Evolutionary conservation across 2,888 invertebrate species (phyloP), one percentile per base, ranked within the genome.

Genomic region (Graphium colonna): DNA sequence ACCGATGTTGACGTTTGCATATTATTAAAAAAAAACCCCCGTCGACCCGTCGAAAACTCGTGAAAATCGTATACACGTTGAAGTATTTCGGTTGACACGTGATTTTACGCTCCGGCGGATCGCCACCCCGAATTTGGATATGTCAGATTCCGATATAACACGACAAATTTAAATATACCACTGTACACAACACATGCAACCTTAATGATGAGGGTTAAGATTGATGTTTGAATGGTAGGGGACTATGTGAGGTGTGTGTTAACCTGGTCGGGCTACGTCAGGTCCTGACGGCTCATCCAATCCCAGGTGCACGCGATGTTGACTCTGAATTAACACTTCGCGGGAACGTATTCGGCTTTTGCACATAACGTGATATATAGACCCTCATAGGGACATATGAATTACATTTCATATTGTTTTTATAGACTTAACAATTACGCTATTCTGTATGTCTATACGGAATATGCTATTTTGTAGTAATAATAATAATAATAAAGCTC

Each of bases 21-120:
- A 43, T 43, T 50, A 36, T 36, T 36, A 10, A 33, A 33, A 33
- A 36, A 36, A 36, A 33, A 33, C 7, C 36, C 12, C 3, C 36
- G 12, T 13, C 33, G 33, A 10, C 33, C 3, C 33, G 9, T n/a
- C 36, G 36, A 36, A 33, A 36, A 36, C 36, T n/a, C 12, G 36
- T 36, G 12, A n/a, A 36, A n/a, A 2, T 1, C 46, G 65, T 69
- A 70, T 71, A 62, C 56, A 50, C 51, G 57, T 60, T 59, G 69
- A 54, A 65, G 64, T 62, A 44, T 44, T 70, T 57, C 68, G 62
- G 69, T 65, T 86, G 87, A 87, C 86, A 86, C 61, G 79, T 85
- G 76, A 87, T 88, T 88, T 86, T 87, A 83, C 81, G 75, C 80
- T 50, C 74, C 73, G 67, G 63, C 72, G 82, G 77, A 68, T 74